Conservation (phyloP, 2,797 vertebrate species). For the Sebastes diploproa region DNA sequence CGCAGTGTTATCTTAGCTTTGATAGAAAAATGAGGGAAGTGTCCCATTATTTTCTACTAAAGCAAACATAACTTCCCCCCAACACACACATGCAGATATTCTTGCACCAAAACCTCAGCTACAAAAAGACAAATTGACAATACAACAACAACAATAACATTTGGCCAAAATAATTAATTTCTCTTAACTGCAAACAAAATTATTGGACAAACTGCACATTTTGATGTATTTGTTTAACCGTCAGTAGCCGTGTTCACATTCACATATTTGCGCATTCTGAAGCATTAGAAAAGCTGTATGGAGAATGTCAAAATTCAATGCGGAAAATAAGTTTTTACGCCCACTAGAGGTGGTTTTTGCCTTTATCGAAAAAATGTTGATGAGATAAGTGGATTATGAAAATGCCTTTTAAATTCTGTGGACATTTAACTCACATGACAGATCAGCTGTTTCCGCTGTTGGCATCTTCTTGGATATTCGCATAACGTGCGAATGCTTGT, state of each 20-base stretch:
- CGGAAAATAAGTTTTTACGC: too few species aligned
- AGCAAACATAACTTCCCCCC: not conserved
- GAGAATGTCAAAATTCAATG: too few species aligned
- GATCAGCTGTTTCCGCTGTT: too few species aligned
- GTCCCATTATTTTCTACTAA: not conserved
- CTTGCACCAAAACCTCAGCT: not conserved
- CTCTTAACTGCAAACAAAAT: not conserved
- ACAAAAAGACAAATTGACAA: not conserved
- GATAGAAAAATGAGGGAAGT: conserved; percentile 7
- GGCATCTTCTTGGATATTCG: too few species aligned
- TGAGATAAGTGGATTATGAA: too few species aligned
- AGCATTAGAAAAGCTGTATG: too few species aligned
- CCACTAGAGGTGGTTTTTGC: too few species aligned
- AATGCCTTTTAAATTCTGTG: too few species aligned
- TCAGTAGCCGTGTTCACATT: not conserved
- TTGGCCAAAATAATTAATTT: not conserved
- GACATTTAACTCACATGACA: too few species aligned
- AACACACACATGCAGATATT: not conserved
- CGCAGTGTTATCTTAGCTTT: conserved; percentile 5
- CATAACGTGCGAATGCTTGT: too few species aligned
- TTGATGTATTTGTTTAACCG: not conserved
- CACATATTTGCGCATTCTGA: too few species aligned
- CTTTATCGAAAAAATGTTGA: too few species aligned
- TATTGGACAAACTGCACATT: not conserved
- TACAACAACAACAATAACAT: not conserved